These are phyloP conservation scores for Gibbula magus DNA, from an alignment of 2,888 invertebrate genomes.

Conservation along the genomic window DNA sequence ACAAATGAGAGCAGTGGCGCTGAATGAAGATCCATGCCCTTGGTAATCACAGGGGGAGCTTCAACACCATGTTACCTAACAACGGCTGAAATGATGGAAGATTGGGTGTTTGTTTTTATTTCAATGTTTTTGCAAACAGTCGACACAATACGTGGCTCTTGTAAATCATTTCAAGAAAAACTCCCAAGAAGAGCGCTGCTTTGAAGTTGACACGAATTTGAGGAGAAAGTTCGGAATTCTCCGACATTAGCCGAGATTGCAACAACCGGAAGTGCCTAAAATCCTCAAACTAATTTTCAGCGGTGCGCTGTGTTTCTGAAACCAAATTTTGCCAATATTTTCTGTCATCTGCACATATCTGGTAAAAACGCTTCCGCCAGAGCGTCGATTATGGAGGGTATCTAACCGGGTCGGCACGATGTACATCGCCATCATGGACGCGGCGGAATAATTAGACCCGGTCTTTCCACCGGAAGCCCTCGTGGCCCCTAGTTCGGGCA, in stretches of 20 bases:
- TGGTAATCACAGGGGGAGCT: too few species aligned
- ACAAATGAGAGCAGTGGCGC: too few species aligned
- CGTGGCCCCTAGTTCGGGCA: background rate
- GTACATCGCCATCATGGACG: background rate
- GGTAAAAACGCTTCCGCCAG: background rate
- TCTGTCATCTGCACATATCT: conserved; percentile 11
- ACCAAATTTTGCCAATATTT: conserved; percentile 13
- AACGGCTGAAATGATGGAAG: background rate
- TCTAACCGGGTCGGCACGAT: background rate
- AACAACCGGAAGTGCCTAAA: background rate
- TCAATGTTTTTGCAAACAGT: background rate
- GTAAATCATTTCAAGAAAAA: conserved; percentile 4
- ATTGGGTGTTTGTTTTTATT: background rate
- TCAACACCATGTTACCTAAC: background rate
- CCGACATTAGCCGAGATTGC: background rate
- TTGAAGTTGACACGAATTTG: background rate
- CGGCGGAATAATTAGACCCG: conserved; percentile 11
- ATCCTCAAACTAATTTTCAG: conserved; percentile 13
- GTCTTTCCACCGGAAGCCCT: conserved; percentile 6
- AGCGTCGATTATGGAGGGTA: background rate
- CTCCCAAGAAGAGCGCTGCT: background rate
- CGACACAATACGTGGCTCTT: background rate
- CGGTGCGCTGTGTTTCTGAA: background rate
- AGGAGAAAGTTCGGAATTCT: background rate
- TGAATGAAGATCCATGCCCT: too few species aligned